These are phyloP conservation scores for Glossophaga mutica DNA, from an alignment of 2,797 vertebrate genomes.

Conservation along the genomic window DNA sequence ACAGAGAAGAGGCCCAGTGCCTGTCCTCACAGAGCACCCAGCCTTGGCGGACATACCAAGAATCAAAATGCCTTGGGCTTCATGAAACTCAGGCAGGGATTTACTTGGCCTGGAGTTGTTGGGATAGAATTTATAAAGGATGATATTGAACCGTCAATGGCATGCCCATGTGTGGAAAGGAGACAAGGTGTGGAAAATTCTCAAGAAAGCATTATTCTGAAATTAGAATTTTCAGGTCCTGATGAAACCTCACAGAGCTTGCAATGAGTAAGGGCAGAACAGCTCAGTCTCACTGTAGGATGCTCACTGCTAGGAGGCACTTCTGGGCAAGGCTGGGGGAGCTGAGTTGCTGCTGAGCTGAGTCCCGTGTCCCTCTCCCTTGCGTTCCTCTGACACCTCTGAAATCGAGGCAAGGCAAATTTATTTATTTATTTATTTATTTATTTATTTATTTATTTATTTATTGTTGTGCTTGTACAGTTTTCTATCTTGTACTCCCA, in stretches of 20 bases:
- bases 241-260: background rate
- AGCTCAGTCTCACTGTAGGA: background rate
- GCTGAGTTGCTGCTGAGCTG: background rate
- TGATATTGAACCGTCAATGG: background rate
- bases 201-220: background rate
- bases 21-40: background rate
- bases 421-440: too few species aligned
- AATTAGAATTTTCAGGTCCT: background rate
- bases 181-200: background rate
- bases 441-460: too few species aligned
- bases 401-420: conserved; percentile 69
- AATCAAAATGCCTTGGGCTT: background rate
- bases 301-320: background rate
- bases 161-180: background rate
- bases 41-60: accelerated
- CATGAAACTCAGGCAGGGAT: background rate
- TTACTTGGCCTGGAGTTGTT: background rate
- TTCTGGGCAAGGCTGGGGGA: background rate
- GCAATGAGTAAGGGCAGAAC: background rate
- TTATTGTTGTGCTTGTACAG: too few species aligned
- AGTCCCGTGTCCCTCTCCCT: conserved; percentile 24
- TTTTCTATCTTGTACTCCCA: too few species aligned
- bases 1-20: background rate
- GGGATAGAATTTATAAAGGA: background rate
- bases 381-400: conserved; percentile 55